Conservation (phyloP, 2,888 invertebrate species). For the Orchesellides sinensis region DNA sequence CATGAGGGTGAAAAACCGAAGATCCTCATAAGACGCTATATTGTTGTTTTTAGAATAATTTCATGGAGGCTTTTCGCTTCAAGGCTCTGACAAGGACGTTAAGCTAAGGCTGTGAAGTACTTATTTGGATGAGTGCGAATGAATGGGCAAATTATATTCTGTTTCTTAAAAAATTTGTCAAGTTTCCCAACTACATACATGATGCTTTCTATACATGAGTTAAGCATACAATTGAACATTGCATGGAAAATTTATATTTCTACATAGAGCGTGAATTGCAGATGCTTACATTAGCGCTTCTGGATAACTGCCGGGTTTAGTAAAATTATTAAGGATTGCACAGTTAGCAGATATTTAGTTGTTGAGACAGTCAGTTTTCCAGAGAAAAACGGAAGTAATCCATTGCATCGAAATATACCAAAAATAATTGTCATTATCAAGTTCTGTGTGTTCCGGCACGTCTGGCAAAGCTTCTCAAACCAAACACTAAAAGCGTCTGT, state of each 20-base stretch:
- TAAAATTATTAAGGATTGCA: no score
- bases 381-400: no score
- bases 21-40: neutral
- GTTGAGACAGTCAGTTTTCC: no score
- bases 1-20: slow-evolving; percentile 32
- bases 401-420: neutral
- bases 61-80: slow-evolving; percentile 37
- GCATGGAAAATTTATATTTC: no score
- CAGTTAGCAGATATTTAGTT: no score
- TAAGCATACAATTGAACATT: no score
- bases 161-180: slow-evolving; percentile 2
- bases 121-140: slow-evolving; percentile 33
- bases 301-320: no score
- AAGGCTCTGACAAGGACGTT: slow-evolving; percentile 45
- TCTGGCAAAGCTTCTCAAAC: neutral
- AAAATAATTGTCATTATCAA: neutral
- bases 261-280: no score
- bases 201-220: no score
- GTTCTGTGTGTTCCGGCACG: no score
- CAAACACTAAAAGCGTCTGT: slow-evolving; percentile 11
- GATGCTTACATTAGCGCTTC: no score
- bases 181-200: no score
- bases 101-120: slow-evolving; percentile 28
- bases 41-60: neutral
- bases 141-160: slow-evolving; percentile 41